These are phyloP conservation scores for Myotis davidii DNA, from an alignment of 2,113 vertebrate genomes.

Conservation along the genomic window DNA sequence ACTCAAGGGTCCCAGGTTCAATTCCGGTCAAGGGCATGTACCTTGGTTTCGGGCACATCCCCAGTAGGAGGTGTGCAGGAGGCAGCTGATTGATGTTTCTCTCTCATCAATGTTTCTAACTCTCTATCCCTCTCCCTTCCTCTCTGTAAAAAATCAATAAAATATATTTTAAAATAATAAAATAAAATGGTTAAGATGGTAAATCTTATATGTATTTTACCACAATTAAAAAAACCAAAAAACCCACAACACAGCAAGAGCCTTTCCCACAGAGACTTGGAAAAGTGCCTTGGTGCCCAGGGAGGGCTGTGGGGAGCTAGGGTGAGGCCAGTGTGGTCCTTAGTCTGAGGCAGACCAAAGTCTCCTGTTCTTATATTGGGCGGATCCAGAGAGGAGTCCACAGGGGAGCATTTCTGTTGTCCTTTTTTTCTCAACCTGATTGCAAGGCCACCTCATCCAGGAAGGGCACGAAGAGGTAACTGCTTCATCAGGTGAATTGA, in stretches of 20 bases:
- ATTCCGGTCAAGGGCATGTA: no score
- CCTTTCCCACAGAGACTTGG: neutral
- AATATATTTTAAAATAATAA: no score
- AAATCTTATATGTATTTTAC: neutral
- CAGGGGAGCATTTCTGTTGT: neutral
- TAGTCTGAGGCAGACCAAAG: neutral
- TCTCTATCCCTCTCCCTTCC: no score
- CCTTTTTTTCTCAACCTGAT: neutral
- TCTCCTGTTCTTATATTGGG: neutral
- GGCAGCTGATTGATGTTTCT: no score
- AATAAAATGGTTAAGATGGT: neutral
- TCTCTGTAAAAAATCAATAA: no score
- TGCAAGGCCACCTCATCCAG: neutral
- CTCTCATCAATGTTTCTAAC: no score
- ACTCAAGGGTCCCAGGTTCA: no score
- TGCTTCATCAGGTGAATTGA: neutral
- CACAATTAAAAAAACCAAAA: neutral
- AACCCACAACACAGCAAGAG: neutral
- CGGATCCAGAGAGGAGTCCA: neutral
- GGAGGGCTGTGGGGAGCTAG: neutral
- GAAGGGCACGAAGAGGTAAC: neutral
- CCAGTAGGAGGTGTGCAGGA: no score
- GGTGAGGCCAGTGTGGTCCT: neutral
- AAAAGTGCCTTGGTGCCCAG: neutral
- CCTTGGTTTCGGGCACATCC: no score